Base-by-base conservation (phyloP, 1,140 invertebrate genomes). In the Ridgeia piscesae region DNA sequence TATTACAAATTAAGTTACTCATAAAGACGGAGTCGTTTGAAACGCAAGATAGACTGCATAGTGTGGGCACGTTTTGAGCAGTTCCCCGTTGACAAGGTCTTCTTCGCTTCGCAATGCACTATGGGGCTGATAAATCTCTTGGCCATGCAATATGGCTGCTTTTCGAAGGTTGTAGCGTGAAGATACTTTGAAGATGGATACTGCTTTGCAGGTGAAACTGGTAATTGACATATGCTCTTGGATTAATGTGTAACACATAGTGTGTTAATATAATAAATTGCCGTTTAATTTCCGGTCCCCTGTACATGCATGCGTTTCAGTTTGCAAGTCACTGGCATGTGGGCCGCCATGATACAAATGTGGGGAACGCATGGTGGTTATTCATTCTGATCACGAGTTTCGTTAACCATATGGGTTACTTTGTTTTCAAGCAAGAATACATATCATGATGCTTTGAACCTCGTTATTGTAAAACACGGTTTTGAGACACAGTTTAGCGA, bases 171-270 rank as follows among this genome's bases (percentile, higher is more conserved):
- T 77, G 6, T 77, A 77, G 58, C 58, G 58, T 77, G 4, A 77
- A 77, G 58, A 77, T 77, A 77, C 58, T 77, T 77, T 77, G 58
- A 77, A 77, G 58, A 77, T 77, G 58, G 58, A 77, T 21, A 77
- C 58, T 77, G 58, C 58, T 77, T 77, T 77, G 58, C 58, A 77
- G 58, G 58, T 77, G 58, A 77, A 77, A 77, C 58, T 77, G 58
- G 58, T 77, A 77, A 77, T 77, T 77, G 58, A 21, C 58, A 77
- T 17, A 27, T 77, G 58, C 27, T 17, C 8, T 77, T 77, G 58
- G 27, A 77, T 77, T 77, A 77, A 77, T 77, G 27, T 77, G 11
- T 6, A 77, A 77, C 58, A 21, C 58, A 77, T 2, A 21, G 58
- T 21, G 27, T 21, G 58, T 77, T 77, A 77, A 77, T 77, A 77